Conservation (phyloP, 2,888 invertebrate species). For the Allolobophora icterica region DNA sequence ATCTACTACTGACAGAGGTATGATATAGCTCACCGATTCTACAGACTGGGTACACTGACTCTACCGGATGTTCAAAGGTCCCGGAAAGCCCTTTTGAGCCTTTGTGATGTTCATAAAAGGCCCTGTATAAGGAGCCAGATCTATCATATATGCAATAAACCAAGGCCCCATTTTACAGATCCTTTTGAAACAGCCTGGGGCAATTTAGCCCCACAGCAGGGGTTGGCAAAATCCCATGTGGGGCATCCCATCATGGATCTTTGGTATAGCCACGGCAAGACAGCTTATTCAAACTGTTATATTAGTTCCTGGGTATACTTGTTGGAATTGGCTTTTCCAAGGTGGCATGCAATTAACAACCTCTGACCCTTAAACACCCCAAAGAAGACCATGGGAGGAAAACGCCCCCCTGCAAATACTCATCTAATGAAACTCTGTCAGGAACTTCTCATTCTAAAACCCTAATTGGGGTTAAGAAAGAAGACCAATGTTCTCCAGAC, state of each 20-base stretch:
- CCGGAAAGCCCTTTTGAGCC: neutral
- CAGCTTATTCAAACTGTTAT: too few relatives aligned
- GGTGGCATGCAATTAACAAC: neutral
- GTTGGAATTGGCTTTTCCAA: slow-evolving; percentile 17
- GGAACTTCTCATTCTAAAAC: neutral
- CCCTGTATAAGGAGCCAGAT: neutral
- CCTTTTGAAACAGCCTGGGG: neutral
- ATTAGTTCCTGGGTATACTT: neutral
- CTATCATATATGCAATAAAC: neutral
- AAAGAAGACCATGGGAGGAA: neutral
- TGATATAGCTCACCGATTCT: too few relatives aligned
- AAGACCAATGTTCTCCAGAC: neutral
- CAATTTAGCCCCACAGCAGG: neutral
- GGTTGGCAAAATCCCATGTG: neutral
- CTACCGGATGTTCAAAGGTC: too few relatives aligned
- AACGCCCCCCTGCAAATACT: neutral
- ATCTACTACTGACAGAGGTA: too few relatives aligned
- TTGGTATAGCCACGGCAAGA: neutral
- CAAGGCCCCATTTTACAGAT: neutral
- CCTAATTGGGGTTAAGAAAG: too few relatives aligned
- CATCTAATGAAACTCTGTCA: neutral
- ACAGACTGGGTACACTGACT: too few relatives aligned
- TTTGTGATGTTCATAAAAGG: neutral
- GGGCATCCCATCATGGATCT: neutral
- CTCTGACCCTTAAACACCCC: neutral